Conservation (phyloP, 1,140 invertebrate genomes). For the Anthonomus grandis region DNA sequence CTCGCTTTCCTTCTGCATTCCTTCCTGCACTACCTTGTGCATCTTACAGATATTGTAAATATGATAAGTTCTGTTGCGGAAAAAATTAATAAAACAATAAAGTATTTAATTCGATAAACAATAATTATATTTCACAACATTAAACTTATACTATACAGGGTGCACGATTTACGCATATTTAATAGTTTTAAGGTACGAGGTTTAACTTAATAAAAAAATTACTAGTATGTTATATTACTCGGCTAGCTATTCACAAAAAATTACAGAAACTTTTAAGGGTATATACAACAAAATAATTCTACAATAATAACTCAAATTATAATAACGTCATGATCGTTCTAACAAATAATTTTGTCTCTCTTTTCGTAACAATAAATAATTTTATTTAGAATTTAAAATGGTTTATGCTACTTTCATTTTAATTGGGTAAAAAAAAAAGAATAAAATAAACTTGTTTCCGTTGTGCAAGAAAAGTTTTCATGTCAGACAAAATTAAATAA, state of each 20-base stretch:
- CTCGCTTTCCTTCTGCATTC: too few relatives aligned
- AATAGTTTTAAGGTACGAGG: slow-evolving; percentile 13
- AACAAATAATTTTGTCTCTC: slow-evolving; percentile 12
- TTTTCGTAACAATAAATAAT: slow-evolving; percentile 12
- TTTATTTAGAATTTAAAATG: background rate
- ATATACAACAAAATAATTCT: slow-evolving; percentile 5
- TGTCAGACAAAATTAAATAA: too few relatives aligned
- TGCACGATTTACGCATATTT: slow-evolving; percentile 14
- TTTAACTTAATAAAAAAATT: slow-evolving; percentile 20
- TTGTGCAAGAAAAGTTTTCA: too few relatives aligned
- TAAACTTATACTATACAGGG: slow-evolving; percentile 23
- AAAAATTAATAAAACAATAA: background rate
- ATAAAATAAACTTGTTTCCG: background rate
- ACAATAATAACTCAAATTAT: slow-evolving; percentile 10
- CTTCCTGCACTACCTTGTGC: too few relatives aligned
- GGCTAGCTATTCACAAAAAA: slow-evolving; percentile 23
- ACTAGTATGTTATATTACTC: slow-evolving; percentile 7
- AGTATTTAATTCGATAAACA: slow-evolving; percentile 16
- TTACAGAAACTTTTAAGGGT: slow-evolving; percentile 13
- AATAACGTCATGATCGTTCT: background rate
- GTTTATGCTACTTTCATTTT: background rate
- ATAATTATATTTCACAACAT: slow-evolving; percentile 26
- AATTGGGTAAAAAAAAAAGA: background rate
- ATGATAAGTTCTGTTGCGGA: too few relatives aligned
- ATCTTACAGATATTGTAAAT: too few relatives aligned